A percentile compares a stretch with the other conserved stretches of the same genome.
Evolutionary conservation across 2,113 vertebrate species (phyloP).

Genomic region (Serinus canaria): DNA sequence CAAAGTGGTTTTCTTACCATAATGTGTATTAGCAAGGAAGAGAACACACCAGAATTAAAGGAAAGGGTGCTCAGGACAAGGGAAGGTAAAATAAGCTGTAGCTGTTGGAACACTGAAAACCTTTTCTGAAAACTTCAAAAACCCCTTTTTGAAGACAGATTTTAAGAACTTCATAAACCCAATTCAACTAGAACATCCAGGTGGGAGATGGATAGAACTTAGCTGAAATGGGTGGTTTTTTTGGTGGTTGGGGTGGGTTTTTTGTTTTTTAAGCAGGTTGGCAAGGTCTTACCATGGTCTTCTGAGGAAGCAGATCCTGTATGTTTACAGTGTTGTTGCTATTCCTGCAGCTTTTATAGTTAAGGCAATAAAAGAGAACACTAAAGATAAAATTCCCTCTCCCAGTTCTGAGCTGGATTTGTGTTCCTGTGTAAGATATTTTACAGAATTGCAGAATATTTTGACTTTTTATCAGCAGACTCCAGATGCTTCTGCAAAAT

Average conservation of each 20-base stretch:
- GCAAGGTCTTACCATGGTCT: neutral
- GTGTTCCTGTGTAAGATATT: neutral
- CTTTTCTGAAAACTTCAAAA: neutral
- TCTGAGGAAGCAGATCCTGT: neutral
- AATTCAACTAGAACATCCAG: neutral
- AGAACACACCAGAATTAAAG: neutral
- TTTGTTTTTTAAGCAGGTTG: neutral
- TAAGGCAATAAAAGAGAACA: neutral
- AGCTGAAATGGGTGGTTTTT: neutral
- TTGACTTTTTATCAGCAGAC: neutral
- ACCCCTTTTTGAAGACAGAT: neutral
- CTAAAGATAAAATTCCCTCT: neutral
- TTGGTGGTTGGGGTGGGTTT: neutral
- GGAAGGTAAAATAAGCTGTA: neutral
- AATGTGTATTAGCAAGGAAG: neutral
- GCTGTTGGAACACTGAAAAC: neutral
- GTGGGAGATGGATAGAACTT: neutral
- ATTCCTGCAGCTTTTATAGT: neutral
- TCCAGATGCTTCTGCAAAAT: neutral
- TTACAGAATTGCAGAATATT: neutral
- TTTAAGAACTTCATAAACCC: neutral
- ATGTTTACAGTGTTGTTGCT: neutral
- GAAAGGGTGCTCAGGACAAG: neutral
- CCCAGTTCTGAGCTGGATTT: neutral
- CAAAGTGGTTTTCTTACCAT: neutral